Base-by-base conservation (phyloP, 2,888 invertebrate species). In the Nudaria mundana region DNA sequence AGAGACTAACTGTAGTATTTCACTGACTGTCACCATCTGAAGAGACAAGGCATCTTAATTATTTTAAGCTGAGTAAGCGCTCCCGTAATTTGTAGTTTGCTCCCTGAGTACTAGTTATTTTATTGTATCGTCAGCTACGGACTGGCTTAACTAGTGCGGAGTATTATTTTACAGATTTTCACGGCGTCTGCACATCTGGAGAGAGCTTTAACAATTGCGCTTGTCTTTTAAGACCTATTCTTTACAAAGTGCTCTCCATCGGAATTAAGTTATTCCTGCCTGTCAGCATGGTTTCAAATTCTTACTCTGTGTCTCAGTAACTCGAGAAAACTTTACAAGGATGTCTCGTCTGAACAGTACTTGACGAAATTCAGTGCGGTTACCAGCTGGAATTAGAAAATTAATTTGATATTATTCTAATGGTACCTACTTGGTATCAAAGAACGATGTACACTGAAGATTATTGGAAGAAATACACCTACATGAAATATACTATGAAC, bases 21-120 rank as follows among this genome's bases (percentile, higher is more conserved):
- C 43, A 52, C 42, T 40, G 58, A 56, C 62, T 39, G 44, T 61
- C 39, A 44, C 63, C 66, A 61, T 65, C 71, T 70, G 71, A 63
- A 65, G 62, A 62, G 67, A 83, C 80, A 81, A 83, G 81, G 78
- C 78, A 76, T 80, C 75, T 82, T 85, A 86, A 86, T 86, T 84
- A 82, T 81, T 83, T 85, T 77, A 81, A 85, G 78, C 80, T 70
- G 73, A 75, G 73, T 72, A 66, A 75, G 76, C 75, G 74, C 68
- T 68, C 63, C 64, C 66, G 76, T 82, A 79, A 82, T 84, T 82
- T 74, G 76, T 81, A 81, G 75, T 77, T 76, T 72, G 78, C 67
- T 76, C 72, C 65, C 63, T 57, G 64, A 71, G 68, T 58, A 59
- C 53, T 63, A 73, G 76, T 81, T 79, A 81, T 83, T 82, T 81